A percentile compares a stretch with the other conserved stretches of the same genome.
phyloP scores from a whole-genome alignment of 1,140 invertebrate species.

The Cyclargus thomasi region DNA sequence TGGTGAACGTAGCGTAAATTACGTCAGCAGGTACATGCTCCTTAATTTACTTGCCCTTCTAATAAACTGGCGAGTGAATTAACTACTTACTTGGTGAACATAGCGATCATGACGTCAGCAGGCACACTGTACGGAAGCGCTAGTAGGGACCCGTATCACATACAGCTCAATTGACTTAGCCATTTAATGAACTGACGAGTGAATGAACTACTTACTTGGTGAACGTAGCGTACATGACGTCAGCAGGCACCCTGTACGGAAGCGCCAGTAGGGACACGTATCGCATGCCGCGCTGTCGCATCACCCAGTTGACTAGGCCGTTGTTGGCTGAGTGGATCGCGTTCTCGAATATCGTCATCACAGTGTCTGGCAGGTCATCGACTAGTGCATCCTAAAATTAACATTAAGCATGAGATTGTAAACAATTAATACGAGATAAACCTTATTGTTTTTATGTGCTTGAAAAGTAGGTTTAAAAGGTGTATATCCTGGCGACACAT shows the following conservation, averaged over 20 bases:
- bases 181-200: background rate
- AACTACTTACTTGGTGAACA: conserved; percentile 2
- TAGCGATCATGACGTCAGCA: background rate
- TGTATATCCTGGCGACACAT: too few relatives aligned
- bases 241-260: conserved; percentile 89
- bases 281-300: conserved; percentile 87
- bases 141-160: conserved; percentile 86
- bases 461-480: too few relatives aligned
- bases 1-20: conserved; percentile 86
- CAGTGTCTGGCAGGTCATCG: conserved; percentile 90
- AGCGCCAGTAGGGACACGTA: conserved; percentile 86
- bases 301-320: conserved; percentile 92
- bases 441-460: too few relatives aligned
- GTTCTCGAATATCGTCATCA: conserved; percentile 91
- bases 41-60: too few relatives aligned
- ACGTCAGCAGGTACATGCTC: too few relatives aligned
- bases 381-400: conserved; percentile 84
- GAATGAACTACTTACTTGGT: conserved; percentile 81
- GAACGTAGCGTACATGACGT: conserved; percentile 88
- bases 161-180: conserved; percentile 65
- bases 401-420: too few relatives aligned
- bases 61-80: too few relatives aligned
- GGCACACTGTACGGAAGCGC: conserved; percentile 90
- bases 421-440: too few relatives aligned
- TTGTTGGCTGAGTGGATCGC: conserved; percentile 94